Evolutionary conservation across 2,113 vertebrate species (phyloP).

Genomic region (Saguinus midas): DNA sequence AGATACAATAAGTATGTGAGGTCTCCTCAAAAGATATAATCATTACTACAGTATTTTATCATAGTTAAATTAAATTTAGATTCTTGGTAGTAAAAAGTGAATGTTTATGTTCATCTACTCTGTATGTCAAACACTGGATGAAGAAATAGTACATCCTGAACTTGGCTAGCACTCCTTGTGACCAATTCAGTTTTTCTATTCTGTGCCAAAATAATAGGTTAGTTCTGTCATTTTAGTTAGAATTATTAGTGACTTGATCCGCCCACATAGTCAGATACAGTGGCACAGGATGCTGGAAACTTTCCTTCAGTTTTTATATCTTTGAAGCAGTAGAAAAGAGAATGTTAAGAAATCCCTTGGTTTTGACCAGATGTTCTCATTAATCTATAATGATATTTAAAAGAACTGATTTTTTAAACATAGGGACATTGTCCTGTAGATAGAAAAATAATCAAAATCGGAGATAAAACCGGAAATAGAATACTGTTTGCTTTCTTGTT

Average conservation of each 20-base stretch:
- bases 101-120: neutral
- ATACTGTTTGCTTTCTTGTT: neutral
- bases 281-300: neutral
- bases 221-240: neutral
- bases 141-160: neutral
- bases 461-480: neutral
- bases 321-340: conserved; percentile 2
- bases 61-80: conserved; percentile 16
- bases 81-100: neutral
- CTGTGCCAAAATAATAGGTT: neutral
- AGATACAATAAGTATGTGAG: neutral
- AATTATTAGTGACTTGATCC: neutral
- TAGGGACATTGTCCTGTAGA: neutral
- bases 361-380: neutral
- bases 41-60: neutral
- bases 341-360: neutral
- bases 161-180: neutral
- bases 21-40: neutral
- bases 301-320: neutral
- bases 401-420: neutral
- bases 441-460: conserved; percentile 21
- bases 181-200: neutral
- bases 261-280: neutral
- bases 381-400: neutral
- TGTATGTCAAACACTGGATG: neutral